These are phyloP conservation scores for Zootermopsis nevadensis DNA, from an alignment of 2,888 invertebrate species.

Conservation along the genomic window DNA sequence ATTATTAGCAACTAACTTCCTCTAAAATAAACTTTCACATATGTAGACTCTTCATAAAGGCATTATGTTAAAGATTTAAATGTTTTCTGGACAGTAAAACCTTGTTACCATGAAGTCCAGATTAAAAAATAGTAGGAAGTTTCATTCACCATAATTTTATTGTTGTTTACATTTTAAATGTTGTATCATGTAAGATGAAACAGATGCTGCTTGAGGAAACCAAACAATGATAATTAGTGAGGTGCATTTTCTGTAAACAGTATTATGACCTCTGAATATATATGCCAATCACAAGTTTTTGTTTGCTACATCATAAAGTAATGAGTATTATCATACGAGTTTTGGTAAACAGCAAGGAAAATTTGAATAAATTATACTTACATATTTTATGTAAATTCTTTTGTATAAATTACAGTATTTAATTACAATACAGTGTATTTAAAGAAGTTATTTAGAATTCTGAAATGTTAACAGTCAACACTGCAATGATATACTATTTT, in stretches of 20 bases:
- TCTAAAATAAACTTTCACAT: neutral
- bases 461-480: neutral
- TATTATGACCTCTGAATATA: neutral
- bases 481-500: neutral
- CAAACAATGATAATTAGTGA: neutral
- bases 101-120: constrained; percentile 27
- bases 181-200: neutral
- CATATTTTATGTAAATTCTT: neutral
- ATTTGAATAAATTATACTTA: neutral
- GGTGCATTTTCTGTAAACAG: neutral
- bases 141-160: neutral
- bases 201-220: neutral
- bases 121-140: neutral
- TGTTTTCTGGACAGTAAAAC: constrained; percentile 39
- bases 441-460: neutral
- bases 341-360: neutral
- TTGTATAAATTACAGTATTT: neutral
- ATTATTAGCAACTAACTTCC: neutral
- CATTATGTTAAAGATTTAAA: constrained; percentile 41
- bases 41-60: constrained; percentile 27
- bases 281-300: neutral
- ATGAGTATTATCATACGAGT: neutral
- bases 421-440: neutral
- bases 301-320: neutral
- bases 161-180: neutral